Base-by-base conservation (phyloP, 2,113 vertebrate species). In the Bolborhynchus lineola region DNA sequence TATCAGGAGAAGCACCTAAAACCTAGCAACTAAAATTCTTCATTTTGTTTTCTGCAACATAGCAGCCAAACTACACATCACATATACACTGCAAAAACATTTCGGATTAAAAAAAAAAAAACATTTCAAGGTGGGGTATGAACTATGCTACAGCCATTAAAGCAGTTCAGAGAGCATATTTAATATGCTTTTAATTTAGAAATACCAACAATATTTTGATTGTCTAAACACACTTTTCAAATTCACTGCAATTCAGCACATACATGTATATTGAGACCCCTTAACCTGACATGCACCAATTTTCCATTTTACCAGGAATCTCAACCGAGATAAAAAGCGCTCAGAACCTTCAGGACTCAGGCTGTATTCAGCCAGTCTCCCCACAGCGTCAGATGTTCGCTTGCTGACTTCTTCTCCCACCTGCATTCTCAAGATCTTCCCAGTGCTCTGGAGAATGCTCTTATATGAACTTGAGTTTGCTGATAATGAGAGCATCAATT, bases 401-500 rank as follows among this genome's bases (percentile, higher is more conserved):
- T 42, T 71, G 60, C 50, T 33, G 26, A 49, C 41, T 92, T 41
- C 44, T 82, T 49, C 44, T 90, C 35, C 37, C 29, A 57, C 11
- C 4, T 0, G 0, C 37, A 41, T 82, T 70, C 57, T 83, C 44
- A 82, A 37, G 11, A 91, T 46, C 11, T 64, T 72, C 53, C 10
- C 63, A 67, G 19, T 0, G 0, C 35, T 74, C n/a, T 2, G 0
- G 25, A 80, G 31, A 85, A 74, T 19, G 11, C 57, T 60, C 24
- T 35, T 23, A 70, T 9, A 80, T 0, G 0, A 86, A 53, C 42
- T 33, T 17, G 23, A 86, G 37, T 75, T 37, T 2, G 1, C 28
- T 20, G 3, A 65, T 77, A 80, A 76, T 49, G 44, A 85, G 13
- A 82, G 44, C 35, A 85, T 14, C 0, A 0, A 67, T 41, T 91